Base-by-base conservation (phyloP, 2,797 vertebrate species). In the Dendrocincla tyrannina region DNA sequence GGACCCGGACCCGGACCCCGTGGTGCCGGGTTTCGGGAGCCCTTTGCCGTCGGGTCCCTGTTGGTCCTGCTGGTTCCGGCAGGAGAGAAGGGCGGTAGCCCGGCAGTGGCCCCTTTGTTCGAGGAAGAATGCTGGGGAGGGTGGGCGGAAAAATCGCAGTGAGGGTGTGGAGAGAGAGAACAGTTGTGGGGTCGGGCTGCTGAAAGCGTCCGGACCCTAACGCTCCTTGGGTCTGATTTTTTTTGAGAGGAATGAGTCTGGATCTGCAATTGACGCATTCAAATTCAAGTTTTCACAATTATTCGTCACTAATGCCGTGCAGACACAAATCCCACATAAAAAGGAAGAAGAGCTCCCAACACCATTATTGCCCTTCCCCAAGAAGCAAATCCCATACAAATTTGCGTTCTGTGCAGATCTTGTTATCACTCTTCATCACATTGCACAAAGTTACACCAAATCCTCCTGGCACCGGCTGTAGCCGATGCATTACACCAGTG, bases 51-150 rank as follows among this genome's bases (percentile, higher is more conserved):
- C 8, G 5, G 25, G 49, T 42, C 13, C 8, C 7, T 25, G 24
- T 6, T 9, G 9, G 24, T 72, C 15, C 22, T 42, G 53, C 17
- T 23, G 76, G 20, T 63, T 15, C 37, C 6, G 72, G 44, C 64
- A 15, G 42, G 13, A 46, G 41, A 2, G 27, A 56, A 33, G 47
- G 35, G 83, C 75, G 12, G 74, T 50, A 66, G 69, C 77, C 35
- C 7, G 19, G 41, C 39, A 1, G 33, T 28, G 56, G 32, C 80
- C 79, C 79, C 80, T 96, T 91, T 86, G 84, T 95, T 88, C 81
- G 20, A 76, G 67, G 44, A 64, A 83, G 69, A 30, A 22, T 93
- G 90, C 39, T 16, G 78, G 58, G 74, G 41, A 35, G 46, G 70
- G 68, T 80, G 83, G 49, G 73, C 12, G 19, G 32, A 50, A 56